Evolutionary conservation across 2,797 vertebrate species (phyloP).

Genomic region (Labeo calbasu): DNA sequence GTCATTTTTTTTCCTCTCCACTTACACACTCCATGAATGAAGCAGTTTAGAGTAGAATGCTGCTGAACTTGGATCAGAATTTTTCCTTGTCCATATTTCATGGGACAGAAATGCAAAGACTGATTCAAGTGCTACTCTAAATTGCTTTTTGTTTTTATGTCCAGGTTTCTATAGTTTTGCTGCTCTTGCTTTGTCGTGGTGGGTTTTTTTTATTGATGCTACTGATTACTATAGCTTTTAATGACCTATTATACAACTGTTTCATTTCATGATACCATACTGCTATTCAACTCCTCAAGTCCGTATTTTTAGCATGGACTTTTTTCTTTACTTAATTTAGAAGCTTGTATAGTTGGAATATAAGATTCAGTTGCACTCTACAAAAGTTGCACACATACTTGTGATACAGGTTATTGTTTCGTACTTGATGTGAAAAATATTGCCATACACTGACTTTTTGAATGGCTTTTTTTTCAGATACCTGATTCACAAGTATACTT

Average conservation of each 20-base stretch:
- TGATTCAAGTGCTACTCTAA: slow-evolving; percentile 27
- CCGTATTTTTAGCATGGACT: slow-evolving; percentile 52
- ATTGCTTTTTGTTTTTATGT: neutral
- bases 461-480: slow-evolving; percentile 47
- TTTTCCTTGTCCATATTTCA: slow-evolving; percentile 45
- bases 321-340: slow-evolving; percentile 41
- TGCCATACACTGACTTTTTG: slow-evolving; percentile 43
- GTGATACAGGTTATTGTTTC: slow-evolving; percentile 20
- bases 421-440: slow-evolving; percentile 18
- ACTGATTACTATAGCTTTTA: slow-evolving; percentile 40
- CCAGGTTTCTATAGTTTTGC: slow-evolving; percentile 12
- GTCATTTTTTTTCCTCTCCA: slow-evolving; percentile 76
- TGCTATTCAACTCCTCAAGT: slow-evolving; percentile 39
- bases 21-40: slow-evolving; percentile 77
- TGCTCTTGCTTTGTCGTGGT: slow-evolving; percentile 2
- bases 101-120: slow-evolving; percentile 10
- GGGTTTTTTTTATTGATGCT: slow-evolving; percentile 3
- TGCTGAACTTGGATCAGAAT: slow-evolving; percentile 54
- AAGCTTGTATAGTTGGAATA: slow-evolving; percentile 40
- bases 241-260: slow-evolving; percentile 27
- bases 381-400: slow-evolving; percentile 34
- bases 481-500: slow-evolving; percentile 46
- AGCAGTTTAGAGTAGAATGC: slow-evolving; percentile 73
- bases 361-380: slow-evolving; percentile 57
- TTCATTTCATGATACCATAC: slow-evolving; percentile 30